Evolutionary conservation across 1,140 invertebrate species (phyloP), one percentile per base, ranked within the genome.

Genomic region (Cotesia chilonis): DNA sequence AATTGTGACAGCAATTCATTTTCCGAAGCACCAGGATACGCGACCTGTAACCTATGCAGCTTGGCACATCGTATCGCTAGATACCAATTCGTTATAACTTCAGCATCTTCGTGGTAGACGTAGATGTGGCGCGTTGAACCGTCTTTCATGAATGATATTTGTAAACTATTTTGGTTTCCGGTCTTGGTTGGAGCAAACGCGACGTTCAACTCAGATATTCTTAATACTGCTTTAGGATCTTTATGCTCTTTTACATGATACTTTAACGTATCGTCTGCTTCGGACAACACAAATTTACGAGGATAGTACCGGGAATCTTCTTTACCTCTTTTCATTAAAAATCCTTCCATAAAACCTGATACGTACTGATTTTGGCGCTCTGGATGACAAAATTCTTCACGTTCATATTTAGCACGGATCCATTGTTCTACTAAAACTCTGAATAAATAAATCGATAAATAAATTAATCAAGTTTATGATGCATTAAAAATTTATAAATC

Each of bases 381-480:
- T 1, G 91, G 90, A 80, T 94, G 90, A 71, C 91, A 92, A 84
- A 98, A 97, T 82, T 97, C 96, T 87, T 95, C 91, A 55, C 95
- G 88, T 84, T 95, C 90, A 84, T 97, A 97, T 85, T 97, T 97
- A 4, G 95, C 94, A 77, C 92, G 89, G 72, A 97, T 96, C 94
- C 94, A 97, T 82, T 97, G 95, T 82, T 96, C 94, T 69, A 94
- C 90, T 65, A 97, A 86, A 68, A 96, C 92, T 83, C 95, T 97
- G 71, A 52, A 28, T 52, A 66, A 36, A 74, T 74, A 37, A 68
- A 60, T 68, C 59, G 55, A 74, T 74, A 38, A 55, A 74, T 74
- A 38, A 59, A 55, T 69, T 41, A 35, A 59, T 60, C 61, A 72
- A 68, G 72, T 28, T 28, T 28, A 2, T 36, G 60, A 59, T 61